phyloP scores from a whole-genome alignment of 2,113 vertebrate genomes.

The Oreotrochilus melanogaster region DNA sequence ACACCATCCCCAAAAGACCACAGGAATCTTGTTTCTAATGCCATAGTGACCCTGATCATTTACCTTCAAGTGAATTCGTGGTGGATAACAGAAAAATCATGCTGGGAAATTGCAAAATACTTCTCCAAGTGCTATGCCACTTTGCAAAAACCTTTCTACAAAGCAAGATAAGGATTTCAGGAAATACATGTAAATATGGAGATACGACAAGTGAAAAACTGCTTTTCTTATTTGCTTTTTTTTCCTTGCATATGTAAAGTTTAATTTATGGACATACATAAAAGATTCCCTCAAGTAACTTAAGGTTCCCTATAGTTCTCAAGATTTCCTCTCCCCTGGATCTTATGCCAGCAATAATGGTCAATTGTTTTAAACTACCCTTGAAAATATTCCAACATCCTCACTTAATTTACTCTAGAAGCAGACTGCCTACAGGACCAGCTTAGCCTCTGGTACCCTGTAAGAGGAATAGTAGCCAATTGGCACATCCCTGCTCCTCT shows the following conservation, averaged over 20 bases:
- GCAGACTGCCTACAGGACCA: fast-evolving
- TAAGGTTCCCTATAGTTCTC: background rate
- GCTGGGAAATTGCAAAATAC: background rate
- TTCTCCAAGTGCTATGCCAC: background rate
- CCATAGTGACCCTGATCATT: no score
- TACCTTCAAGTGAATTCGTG: background rate
- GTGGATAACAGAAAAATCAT: background rate
- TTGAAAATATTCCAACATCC: fast-evolving
- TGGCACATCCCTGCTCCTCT: background rate
- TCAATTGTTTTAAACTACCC: background rate
- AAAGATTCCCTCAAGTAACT: background rate
- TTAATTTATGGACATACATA: background rate
- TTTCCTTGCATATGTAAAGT: background rate
- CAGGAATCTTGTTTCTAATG: background rate
- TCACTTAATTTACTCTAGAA: background rate
- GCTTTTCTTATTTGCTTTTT: background rate
- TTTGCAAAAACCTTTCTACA: background rate
- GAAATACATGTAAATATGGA: background rate
- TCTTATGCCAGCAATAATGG: fast-evolving
- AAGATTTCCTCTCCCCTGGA: background rate
- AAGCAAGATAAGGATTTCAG: background rate
- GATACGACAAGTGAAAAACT: background rate
- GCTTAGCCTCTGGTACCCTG: background rate
- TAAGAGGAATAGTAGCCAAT: background rate
- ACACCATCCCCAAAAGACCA: no score